These are phyloP conservation scores for Hippoglossus hippoglossus DNA, from an alignment of 2,797 vertebrate species.

Conservation along the genomic window DNA sequence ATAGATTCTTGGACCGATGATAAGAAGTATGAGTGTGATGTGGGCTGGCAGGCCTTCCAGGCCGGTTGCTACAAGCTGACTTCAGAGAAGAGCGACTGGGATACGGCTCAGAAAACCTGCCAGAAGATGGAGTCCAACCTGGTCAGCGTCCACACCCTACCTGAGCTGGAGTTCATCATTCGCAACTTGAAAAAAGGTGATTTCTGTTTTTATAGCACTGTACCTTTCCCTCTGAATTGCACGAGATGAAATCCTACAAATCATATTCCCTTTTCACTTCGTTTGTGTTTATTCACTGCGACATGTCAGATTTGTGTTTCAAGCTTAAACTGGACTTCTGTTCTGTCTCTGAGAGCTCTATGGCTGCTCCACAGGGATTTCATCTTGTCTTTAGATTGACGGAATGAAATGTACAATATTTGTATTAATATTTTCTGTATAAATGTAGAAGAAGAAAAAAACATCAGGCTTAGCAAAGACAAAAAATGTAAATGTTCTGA, in stretches of 20 bases:
- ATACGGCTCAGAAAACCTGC: slow-evolving; percentile 90
- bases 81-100: slow-evolving; percentile 91
- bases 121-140: slow-evolving; percentile 91
- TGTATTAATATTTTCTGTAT: slow-evolving; percentile 1
- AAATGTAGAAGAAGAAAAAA: background rate
- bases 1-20: slow-evolving; percentile 89
- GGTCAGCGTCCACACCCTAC: slow-evolving; percentile 93
- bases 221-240: background rate
- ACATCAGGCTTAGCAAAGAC: background rate
- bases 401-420: background rate
- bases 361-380: background rate
- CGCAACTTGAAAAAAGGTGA: slow-evolving; percentile 92
- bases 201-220: too few species aligned
- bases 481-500: background rate
- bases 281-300: background rate
- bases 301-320: too few species aligned
- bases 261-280: background rate
- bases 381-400: background rate
- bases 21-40: slow-evolving; percentile 90
- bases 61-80: slow-evolving; percentile 93
- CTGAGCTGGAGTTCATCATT: slow-evolving; percentile 93
- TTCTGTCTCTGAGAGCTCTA: too few species aligned
- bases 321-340: too few species aligned
- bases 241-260: background rate
- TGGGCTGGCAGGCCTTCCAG: slow-evolving; percentile 95